Evolutionary conservation across 2,797 vertebrate species (phyloP).

Genomic region (Hoplostethus atlanticus): DNA sequence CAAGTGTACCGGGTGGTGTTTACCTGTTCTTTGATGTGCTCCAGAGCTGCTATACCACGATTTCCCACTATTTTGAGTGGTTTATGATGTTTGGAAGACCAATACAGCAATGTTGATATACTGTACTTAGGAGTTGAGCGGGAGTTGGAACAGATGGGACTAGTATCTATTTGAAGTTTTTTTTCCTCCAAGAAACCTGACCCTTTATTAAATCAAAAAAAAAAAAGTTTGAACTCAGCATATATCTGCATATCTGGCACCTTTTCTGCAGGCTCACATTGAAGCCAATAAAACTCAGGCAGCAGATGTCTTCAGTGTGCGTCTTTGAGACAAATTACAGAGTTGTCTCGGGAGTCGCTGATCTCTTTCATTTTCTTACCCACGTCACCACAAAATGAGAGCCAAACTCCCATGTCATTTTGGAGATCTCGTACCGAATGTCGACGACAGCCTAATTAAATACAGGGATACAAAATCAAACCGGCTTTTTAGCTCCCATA

Average conservation of each 20-base stretch:
- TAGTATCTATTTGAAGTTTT: conserved; percentile 5
- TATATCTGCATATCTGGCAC: conserved; percentile 20
- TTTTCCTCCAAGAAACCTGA: conserved; percentile 30
- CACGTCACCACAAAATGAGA: conserved; percentile 55
- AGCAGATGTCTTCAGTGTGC: conserved; percentile 57
- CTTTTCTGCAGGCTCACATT: conserved; percentile 37
- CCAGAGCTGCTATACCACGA: neutral
- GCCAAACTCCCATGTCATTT: conserved; percentile 51
- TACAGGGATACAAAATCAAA: conserved; percentile 40
- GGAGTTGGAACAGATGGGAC: conserved; percentile 6
- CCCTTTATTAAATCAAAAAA: neutral
- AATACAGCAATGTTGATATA: neutral
- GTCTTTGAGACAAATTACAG: conserved; percentile 65
- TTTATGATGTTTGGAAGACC: conserved; percentile 6
- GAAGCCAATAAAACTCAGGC: conserved; percentile 54
- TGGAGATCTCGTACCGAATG: conserved; percentile 42
- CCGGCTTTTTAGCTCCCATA: conserved; percentile 34
- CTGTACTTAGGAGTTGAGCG: conserved; percentile 3
- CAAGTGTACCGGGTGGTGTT: neutral
- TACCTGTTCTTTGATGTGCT: neutral
- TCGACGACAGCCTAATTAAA: conserved; percentile 70
- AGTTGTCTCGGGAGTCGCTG: conserved; percentile 50
- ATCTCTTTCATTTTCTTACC: conserved; percentile 64
- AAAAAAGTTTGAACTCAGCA: conserved; percentile 17
- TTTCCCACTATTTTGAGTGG: conserved; percentile 1